Conservation (phyloP, 2,113 vertebrate genomes). For the Platysteira castanea region DNA sequence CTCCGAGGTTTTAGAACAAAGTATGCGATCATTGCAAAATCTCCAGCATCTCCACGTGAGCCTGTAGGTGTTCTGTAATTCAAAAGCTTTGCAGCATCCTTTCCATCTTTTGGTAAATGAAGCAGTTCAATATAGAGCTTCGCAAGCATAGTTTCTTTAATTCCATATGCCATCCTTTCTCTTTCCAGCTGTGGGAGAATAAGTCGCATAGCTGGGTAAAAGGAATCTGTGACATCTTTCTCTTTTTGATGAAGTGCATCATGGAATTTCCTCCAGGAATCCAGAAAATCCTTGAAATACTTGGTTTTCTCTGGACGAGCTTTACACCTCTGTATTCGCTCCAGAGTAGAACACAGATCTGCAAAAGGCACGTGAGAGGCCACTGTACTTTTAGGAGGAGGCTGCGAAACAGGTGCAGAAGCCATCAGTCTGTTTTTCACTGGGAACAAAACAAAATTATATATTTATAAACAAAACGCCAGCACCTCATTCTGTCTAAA, state of each 20-base stretch:
- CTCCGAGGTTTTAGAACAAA: conserved; percentile 93
- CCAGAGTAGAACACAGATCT: conserved; percentile 86
- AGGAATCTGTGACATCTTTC: conserved; percentile 84
- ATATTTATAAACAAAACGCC: not conserved
- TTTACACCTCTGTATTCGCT: conserved; percentile 88
- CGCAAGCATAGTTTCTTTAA: conserved; percentile 96
- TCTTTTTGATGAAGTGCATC: conserved; percentile 85
- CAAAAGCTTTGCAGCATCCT: conserved; percentile 88
- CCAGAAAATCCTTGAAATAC: conserved; percentile 84
- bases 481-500: accelerated
- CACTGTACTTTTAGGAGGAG: conserved; percentile 67
- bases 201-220: conserved; percentile 94
- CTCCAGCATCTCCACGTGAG: conserved; percentile 84
- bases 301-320: conserved; percentile 85
- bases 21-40: conserved; percentile 90
- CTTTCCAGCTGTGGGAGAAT: conserved; percentile 90
- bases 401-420: conserved; percentile 33
- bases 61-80: conserved; percentile 87
- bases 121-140: conserved; percentile 94
- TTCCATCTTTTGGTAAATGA: conserved; percentile 88
- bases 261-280: conserved; percentile 92
- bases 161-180: conserved; percentile 94
- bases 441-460: not conserved
- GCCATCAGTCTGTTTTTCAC: conserved; percentile 52
- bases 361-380: conserved; percentile 89